Base-by-base conservation (phyloP, 2,888 invertebrate species). In the Parapristionchus giblindavisi region DNA sequence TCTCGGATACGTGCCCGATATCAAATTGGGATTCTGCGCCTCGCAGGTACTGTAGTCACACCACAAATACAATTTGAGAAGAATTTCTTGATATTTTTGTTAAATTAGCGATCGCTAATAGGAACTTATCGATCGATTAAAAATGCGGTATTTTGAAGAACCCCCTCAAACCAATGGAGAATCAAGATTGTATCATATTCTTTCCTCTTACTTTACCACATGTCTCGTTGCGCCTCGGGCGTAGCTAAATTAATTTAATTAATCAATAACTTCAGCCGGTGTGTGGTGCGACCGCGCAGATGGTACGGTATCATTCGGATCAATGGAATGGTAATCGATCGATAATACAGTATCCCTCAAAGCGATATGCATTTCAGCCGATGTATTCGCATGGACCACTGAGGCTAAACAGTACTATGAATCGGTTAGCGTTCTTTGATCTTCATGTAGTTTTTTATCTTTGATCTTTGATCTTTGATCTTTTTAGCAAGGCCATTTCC, bases 231-330 rank as follows among this genome's bases (percentile, higher is more conserved):
- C n/a, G n/a, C n/a, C n/a, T n/a, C n/a, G n/a, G n/a, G n/a, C n/a
- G n/a, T n/a, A n/a, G n/a, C n/a, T n/a, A n/a, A n/a, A n/a, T n/a
- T n/a, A n/a, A n/a, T n/a, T n/a, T n/a, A n/a, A n/a, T n/a, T n/a
- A n/a, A n/a, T n/a, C n/a, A n/a, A n/a, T n/a, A n/a, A n/a, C n/a
- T 54, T 6, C 54, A 54, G 54, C 54, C 54, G 14, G 54, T 54
- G 24, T 54, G 54, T 27, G 54, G 54, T 8, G 54, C 54, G 6
- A 54, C 14, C 8, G 54, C 8, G 6, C 54, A 54, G 54, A 24
- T 54, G 17, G 6, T 14, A 6, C 54, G 54, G n/a, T 54, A 54
- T n/a, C 8, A 24, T 17, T 54, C 54, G 6, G 54, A 54, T 14
- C 6, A 14, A 24, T n/a, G n/a, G 17, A 54, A 54, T 14, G 6